Base-by-base conservation (phyloP, 1,140 invertebrate genomes). In the Ceratina australensis region DNA sequence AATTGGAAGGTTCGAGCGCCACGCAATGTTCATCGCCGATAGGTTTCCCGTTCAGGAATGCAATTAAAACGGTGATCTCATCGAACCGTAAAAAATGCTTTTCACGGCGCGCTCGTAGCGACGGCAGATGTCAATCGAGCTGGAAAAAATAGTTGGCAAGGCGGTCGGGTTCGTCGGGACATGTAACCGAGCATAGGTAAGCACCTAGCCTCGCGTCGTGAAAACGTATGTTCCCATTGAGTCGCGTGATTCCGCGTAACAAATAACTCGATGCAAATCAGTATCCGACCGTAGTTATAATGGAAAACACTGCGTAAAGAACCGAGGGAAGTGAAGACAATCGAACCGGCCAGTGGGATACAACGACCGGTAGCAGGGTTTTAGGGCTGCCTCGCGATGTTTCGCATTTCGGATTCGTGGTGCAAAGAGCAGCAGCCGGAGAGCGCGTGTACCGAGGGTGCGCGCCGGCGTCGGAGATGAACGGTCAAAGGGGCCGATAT, bases 1-100 rank as follows among this genome's bases (percentile, higher is more conserved):
- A 88, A 89, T 89, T 89, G 87, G 87, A 87, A 87, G 82, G 81
- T 83, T 72, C 80, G 78, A 57, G 42, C 75, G 69, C 33, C 87
- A 89, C 82, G 88, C 88, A 80, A 89, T 78, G 79, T 86, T 87
- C 63, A 86, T 88, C 85, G 33, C 33, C 86, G 86, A 81, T 80
- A 78, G 75, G 77, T 79, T 87, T 79, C 33, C 33, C 72, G 83
- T 83, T 83, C 75, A 73, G 83, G 83, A 87, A 87, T 87, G 86
- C 82, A 86, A 83, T 86, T 78, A 85, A 85, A 87, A 83, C 67
- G 78, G 84, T 84, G 84, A 88, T 87, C 86, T 83, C 83, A 84
- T 81, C 78, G 74, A 72, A 79, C 67, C 52, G 78, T 69, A 47
- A 78, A 72, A 69, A 63, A 63, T 22, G 18, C 49, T 28, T 79